Base-by-base conservation (phyloP, 2,797 vertebrate genomes). In the Pteropus rufus region DNA sequence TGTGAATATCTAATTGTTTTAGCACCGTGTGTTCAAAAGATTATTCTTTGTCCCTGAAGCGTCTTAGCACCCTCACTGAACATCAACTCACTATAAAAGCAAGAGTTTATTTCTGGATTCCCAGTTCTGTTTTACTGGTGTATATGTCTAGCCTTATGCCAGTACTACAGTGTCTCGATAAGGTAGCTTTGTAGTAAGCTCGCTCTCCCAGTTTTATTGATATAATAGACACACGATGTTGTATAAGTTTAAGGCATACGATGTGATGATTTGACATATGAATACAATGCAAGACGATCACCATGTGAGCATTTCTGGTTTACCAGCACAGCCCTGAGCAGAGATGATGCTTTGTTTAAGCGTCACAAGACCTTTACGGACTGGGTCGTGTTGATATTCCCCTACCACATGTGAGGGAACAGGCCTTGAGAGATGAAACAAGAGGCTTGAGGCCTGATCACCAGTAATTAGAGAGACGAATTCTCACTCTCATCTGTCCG, bases 31-130 rank as follows among this genome's bases (percentile, higher is more conserved):
- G 8, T 56, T 54, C 16, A 21, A 88, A 73, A 89, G n/a, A 56
- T 34, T 34, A 54, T 88, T 85, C 26, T 73, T 7, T 15, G 46
- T 49, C 12, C n/a, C 62, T 70, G 36, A 75, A 52, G 24, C 84
- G 26, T 49, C 54, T 79, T 64, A 69, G 39, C 12, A n/a, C 26
- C 11, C 5, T 91, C 77, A 5, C n/a, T 89, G 83, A 94, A 89
- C 79, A 91, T 36, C 26, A 85, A 49, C 64, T 56, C 49, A 39
- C 31, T 6, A 10, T 44, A 58, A 77, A 54, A 11, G 21, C 18
- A 41, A 46, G 12, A 5, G 10, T 58, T 82, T 80, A 31, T 56
- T 76, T 72, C 24, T 70, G 73, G 23, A 34, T 21, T 64, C 49
- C 44, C 19, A 54, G 1, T 69, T 79, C 56, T 83, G 34, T 72